Percentiles rank a stretch among this genome's conserved stretches.
Conservation (phyloP, 1,140 invertebrate genomes). For the Cylas formicarius region DNA sequence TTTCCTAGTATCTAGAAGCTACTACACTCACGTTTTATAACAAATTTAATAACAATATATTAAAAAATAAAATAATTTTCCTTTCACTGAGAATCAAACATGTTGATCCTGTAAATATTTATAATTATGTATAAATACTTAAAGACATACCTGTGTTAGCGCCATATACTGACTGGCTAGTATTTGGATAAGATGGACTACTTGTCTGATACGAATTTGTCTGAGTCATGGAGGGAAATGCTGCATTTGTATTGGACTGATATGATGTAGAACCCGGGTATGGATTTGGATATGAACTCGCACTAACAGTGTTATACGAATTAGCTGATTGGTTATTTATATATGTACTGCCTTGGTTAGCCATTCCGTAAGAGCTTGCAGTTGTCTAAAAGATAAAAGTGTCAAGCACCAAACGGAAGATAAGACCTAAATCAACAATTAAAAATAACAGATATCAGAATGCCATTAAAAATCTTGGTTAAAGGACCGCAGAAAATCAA, state of each 20-base stretch:
- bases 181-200: conserved; percentile 16
- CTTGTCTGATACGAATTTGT: conserved; percentile 31
- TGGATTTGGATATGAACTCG: conserved; percentile 21
- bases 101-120: background rate
- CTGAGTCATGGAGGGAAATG: conserved; percentile 36
- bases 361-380: conserved; percentile 35
- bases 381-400: conserved; percentile 33
- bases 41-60: too few relatives aligned
- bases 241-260: conserved; percentile 26
- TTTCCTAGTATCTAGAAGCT: too few relatives aligned
- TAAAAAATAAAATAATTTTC: too few relatives aligned
- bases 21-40: too few relatives aligned
- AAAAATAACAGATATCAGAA: too few relatives aligned
- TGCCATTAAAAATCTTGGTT: too few relatives aligned
- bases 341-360: conserved; percentile 33
- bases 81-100: too few relatives aligned
- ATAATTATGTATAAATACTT: background rate
- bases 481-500: conserved; percentile 4
- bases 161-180: conserved; percentile 40
- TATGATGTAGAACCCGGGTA: conserved; percentile 32
- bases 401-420: too few relatives aligned
- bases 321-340: conserved; percentile 30
- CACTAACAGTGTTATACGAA: conserved; percentile 26
- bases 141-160: conserved; percentile 32
- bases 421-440: too few relatives aligned